Conservation (phyloP, 2,113 vertebrate genomes). For the Brachyistius frenatus region DNA sequence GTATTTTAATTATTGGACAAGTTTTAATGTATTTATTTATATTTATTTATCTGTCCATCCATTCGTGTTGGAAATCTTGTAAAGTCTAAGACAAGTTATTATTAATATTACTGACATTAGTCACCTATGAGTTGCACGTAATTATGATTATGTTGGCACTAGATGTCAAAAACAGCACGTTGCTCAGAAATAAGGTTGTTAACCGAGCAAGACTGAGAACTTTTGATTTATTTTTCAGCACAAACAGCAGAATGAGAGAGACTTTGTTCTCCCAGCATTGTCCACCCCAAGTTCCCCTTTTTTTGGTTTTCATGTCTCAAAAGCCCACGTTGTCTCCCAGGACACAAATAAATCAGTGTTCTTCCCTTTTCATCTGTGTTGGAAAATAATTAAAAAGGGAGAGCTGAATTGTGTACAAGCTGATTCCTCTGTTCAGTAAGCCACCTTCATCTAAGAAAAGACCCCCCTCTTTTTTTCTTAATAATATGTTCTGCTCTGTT, state of each 20-base stretch:
- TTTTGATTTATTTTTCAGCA: conserved; percentile 40
- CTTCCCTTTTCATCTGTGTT: conserved; percentile 75
- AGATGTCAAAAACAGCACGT: neutral
- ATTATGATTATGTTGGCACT: conserved; percentile 5
- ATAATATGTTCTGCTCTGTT: conserved; percentile 86
- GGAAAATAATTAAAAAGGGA: conserved; percentile 83
- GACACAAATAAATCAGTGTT: conserved; percentile 82
- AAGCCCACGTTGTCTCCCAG: conserved; percentile 66
- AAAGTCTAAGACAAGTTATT: conserved; percentile 7
- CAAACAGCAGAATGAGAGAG: conserved; percentile 53
- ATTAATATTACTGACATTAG: conserved; percentile 18
- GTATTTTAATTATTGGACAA: neutral
- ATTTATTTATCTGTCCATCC: neutral
- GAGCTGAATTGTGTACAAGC: conserved; percentile 84
- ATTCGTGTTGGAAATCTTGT: neutral
- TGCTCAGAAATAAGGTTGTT: conserved; percentile 34
- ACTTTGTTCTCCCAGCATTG: conserved; percentile 69
- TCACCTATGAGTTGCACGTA: neutral
- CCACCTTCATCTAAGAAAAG: conserved; percentile 81
- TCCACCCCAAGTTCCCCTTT: conserved; percentile 64
- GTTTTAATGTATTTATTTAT: conserved; percentile 3
- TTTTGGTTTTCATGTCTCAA: conserved; percentile 54
- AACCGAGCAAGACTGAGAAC: conserved; percentile 38
- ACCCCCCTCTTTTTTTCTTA: conserved; percentile 53
- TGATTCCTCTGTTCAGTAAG: conserved; percentile 81